Base-by-base conservation (phyloP, 2,113 vertebrate species). In the Salminus brasiliensis region DNA sequence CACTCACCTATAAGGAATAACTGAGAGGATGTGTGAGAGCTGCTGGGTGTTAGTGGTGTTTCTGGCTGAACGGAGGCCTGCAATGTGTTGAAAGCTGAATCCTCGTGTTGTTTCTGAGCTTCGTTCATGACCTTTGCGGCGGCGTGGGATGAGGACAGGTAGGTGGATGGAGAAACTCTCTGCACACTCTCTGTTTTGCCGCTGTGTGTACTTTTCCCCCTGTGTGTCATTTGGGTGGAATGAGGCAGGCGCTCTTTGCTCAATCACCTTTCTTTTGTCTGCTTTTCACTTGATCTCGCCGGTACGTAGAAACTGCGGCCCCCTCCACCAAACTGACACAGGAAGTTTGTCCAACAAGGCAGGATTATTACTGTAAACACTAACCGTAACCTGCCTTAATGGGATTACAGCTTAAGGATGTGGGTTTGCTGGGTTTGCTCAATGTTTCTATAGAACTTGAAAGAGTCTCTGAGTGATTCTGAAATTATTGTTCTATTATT, bases 131-230 rank as follows among this genome's bases (percentile, higher is more conserved):
- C 78, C 39, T 77, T 80, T 65, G 65, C 76, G 27, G 66, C 62
- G 41, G 62, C 77, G 18, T 71, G 70, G 80, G 80, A 83, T 72
- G 76, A 77, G 36, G 67, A 85, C 47, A 82, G 85, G 81, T 85
- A 82, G 36, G 85, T 45, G 4, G 23, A 32, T 39, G 29, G 4
- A 53, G 21, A n/a, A 36, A 29, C 32, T 4, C 25, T 8, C 18
- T 5, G 3, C 21, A 25, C n/a, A n/a, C n/a, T n/a, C n/a, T n/a
- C n/a, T n/a, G 5, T 5, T 60, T n/a, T 36, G 29, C 36, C 39
- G 8, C 12, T 72, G 13, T 5, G 21, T 18, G 30, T 60, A 41
- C 18, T 7, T 53, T 45, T 59, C n/a, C 16, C 15, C 63, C 27
- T 47, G 13, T 11, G 30, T 71, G n/a, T n/a, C n/a, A n/a, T n/a